Evolutionary conservation across 1,140 invertebrate species (phyloP).

Genomic region (Chymomyza costata): DNA sequence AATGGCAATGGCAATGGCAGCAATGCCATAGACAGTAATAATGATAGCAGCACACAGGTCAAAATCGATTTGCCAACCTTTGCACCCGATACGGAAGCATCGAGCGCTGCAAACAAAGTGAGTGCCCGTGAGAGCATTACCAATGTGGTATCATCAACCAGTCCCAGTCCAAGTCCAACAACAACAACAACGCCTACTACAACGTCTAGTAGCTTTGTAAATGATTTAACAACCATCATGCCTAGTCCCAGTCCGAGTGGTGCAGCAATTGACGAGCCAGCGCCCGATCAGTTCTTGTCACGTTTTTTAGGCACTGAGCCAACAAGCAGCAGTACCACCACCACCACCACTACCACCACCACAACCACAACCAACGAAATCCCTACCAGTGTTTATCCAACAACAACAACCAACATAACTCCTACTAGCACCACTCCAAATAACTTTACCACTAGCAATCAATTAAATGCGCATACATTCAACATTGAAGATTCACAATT

Average conservation of each 20-base stretch:
- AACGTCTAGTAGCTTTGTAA: slow-evolving; percentile 11
- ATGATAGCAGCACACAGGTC: slow-evolving; percentile 50
- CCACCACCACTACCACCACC: slow-evolving; percentile 23
- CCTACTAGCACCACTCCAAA: slow-evolving; percentile 36
- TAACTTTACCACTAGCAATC: slow-evolving; percentile 7
- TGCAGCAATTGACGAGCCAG: slow-evolving; percentile 3
- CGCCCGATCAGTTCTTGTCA: slow-evolving; percentile 27
- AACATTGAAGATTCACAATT: slow-evolving; percentile 67
- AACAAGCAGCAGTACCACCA: slow-evolving; percentile 17
- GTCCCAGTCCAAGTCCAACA: slow-evolving; percentile 20
- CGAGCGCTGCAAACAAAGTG: slow-evolving; percentile 43
- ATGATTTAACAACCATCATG: slow-evolving; percentile 6
- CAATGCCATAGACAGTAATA: slow-evolving; percentile 16
- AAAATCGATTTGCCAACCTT: slow-evolving; percentile 76
- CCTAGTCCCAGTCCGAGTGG: slow-evolving; percentile 1
- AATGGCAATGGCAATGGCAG: neutral
- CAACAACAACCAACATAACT: slow-evolving; percentile 12
- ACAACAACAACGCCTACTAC: slow-evolving; percentile 24
- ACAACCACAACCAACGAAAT: slow-evolving; percentile 20
- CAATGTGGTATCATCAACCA: slow-evolving; percentile 31
- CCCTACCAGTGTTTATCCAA: slow-evolving; percentile 9
- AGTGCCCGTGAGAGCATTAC: slow-evolving; percentile 46
- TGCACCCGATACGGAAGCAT: slow-evolving; percentile 54
- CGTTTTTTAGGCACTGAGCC: slow-evolving; percentile 38
- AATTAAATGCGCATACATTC: slow-evolving; percentile 5